A percentile compares a stretch with the other conserved stretches of the same genome.
phyloP scores from a whole-genome alignment of 2,113 vertebrate species.

The Urocynchramus pylzowi region DNA sequence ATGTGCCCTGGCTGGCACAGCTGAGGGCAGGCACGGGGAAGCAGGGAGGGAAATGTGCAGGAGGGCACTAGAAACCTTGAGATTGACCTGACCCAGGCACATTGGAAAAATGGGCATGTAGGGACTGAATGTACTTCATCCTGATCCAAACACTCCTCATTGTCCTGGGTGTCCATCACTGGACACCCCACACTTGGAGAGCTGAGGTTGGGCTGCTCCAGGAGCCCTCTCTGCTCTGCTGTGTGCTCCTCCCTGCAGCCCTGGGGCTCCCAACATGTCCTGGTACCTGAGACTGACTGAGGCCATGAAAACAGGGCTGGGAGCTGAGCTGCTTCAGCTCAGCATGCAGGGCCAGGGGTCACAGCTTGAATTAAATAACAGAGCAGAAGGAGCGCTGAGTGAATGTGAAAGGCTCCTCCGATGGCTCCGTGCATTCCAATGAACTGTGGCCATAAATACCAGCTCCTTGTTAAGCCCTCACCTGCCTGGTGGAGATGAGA shows the following conservation, averaged over 20 bases:
- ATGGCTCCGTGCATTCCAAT: neutral
- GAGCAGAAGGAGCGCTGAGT: neutral
- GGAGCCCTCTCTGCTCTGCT: neutral
- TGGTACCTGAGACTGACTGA: neutral
- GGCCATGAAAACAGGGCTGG: neutral
- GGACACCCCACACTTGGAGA: neutral
- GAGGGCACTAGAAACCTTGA: neutral
- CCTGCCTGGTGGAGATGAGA: neutral
- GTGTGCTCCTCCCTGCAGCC: neutral
- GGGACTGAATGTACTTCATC: neutral
- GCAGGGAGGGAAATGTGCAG: neutral
- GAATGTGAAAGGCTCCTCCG: neutral
- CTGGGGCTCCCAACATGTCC: fast-evolving
- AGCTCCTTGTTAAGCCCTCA: neutral
- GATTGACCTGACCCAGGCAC: neutral
- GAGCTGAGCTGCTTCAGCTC: neutral
- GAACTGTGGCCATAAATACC: neutral
- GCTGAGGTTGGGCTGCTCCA: neutral
- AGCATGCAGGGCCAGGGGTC: neutral
- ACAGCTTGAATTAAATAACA: neutral
- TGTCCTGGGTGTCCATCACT: neutral
- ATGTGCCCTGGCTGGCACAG: neutral
- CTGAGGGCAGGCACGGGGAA: neutral
- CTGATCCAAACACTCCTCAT: fast-evolving
- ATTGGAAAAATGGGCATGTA: neutral